Evolutionary conservation across 2,888 invertebrate genomes (phyloP).

Genomic region (Eilema caniola): DNA sequence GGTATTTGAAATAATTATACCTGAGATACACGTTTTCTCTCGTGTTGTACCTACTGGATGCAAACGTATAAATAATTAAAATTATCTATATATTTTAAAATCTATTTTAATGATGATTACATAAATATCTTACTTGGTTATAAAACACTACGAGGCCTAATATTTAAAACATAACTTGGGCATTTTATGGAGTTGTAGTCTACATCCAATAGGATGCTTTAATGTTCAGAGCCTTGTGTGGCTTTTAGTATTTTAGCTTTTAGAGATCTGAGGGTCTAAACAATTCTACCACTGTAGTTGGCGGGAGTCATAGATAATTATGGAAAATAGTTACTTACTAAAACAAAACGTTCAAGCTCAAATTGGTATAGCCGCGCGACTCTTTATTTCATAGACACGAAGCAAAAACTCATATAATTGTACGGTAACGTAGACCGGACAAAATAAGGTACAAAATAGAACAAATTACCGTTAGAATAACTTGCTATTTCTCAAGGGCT

Average conservation of each 20-base stretch:
- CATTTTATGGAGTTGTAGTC: too few species aligned
- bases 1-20: not conserved
- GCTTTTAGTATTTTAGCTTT: too few species aligned
- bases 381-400: not conserved
- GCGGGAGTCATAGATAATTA: not conserved
- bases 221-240: too few species aligned
- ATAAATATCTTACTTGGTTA: not conserved
- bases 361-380: not conserved
- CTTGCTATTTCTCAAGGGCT: slow-evolving; percentile 43
- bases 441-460: slow-evolving; percentile 26
- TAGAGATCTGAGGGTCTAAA: not conserved
- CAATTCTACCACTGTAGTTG: not conserved
- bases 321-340: not conserved
- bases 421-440: not conserved
- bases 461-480: slow-evolving; percentile 39
- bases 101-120: not conserved
- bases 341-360: not conserved
- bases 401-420: not conserved
- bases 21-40: not conserved
- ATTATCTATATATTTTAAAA: not conserved
- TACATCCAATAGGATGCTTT: too few species aligned
- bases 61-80: not conserved
- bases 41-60: not conserved
- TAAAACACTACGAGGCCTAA: not conserved
- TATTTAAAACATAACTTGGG: too few species aligned